A percentile compares a stretch with the other conserved stretches of the same genome.
Evolutionary conservation across 2,113 vertebrate genomes (phyloP).

Genomic region (Ptychochromis oligacanthus): DNA sequence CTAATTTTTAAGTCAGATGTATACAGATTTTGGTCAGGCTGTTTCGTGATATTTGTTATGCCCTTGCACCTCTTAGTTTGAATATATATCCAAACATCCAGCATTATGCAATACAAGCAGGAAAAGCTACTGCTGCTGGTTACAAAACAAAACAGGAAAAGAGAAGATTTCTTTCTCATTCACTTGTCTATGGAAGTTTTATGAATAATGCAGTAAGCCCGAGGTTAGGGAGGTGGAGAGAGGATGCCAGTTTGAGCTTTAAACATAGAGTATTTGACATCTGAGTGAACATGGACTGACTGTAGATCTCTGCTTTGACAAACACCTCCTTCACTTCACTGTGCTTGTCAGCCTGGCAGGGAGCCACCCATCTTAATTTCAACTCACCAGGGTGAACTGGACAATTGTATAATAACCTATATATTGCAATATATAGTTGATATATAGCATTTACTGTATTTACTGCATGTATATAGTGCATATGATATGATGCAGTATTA

Average conservation of each 20-base stretch:
- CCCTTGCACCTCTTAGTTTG: constrained; percentile 19
- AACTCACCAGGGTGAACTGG: neutral
- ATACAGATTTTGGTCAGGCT: constrained; percentile 25
- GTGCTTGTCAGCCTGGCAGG: constrained; percentile 13
- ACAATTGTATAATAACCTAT: neutral
- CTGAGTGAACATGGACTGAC: constrained; percentile 57
- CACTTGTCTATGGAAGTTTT: constrained; percentile 11
- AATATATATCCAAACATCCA: constrained; percentile 39
- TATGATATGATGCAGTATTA: neutral
- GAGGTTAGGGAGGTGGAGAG: constrained; percentile 29
- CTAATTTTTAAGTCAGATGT: constrained; percentile 5
- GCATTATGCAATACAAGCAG: constrained; percentile 16
- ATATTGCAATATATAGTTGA: neutral
- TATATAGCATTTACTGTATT: neutral
- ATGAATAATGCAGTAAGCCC: constrained; percentile 63
- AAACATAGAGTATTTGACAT: constrained; percentile 60
- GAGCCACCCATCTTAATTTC: constrained; percentile 26
- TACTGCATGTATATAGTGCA: neutral
- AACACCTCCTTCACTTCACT: constrained; percentile 39
- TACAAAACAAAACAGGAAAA: constrained; percentile 26
- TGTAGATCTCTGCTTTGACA: constrained; percentile 60
- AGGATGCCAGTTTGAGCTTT: constrained; percentile 53
- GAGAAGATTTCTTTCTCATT: constrained; percentile 32
- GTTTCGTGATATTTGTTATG: constrained; percentile 24
- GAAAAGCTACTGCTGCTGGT: constrained; percentile 24